Conservation (phyloP, 2,797 vertebrate genomes). For the Kryptopterus vitreolus region DNA sequence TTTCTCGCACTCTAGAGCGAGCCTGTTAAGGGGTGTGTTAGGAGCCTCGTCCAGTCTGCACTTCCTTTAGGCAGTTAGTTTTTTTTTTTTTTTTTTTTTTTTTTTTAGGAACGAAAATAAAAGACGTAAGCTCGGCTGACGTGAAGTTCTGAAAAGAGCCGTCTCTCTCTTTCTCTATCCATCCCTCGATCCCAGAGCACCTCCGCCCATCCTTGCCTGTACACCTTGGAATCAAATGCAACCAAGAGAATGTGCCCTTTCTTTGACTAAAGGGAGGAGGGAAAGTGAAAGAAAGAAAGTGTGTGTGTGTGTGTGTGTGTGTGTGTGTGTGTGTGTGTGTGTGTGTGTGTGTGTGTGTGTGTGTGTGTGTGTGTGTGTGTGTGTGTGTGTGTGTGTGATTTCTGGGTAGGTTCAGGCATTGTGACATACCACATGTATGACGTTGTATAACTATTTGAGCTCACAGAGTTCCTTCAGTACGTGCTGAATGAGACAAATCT, state of each 20-base stretch:
- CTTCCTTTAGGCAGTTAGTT: slow-evolving; percentile 25
- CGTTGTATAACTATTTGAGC: background rate
- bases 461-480: background rate
- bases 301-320: background rate
- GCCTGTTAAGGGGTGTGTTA: slow-evolving; percentile 5
- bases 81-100: too few species aligned
- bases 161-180: slow-evolving; percentile 3
- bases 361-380: background rate
- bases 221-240: slow-evolving; percentile 15
- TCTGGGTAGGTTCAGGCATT: slow-evolving; percentile 11
- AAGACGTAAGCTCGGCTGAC: slow-evolving; percentile 38
- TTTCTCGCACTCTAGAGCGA: background rate
- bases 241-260: slow-evolving; percentile 40
- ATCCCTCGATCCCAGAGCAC: background rate
- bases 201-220: slow-evolving; percentile 24
- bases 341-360: background rate
- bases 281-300: background rate
- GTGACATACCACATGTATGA: slow-evolving; percentile 5
- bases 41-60: slow-evolving; percentile 5
- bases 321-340: slow-evolving; percentile 2
- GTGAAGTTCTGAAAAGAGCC: slow-evolving; percentile 29
- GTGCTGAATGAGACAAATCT: background rate
- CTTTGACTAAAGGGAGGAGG: slow-evolving; percentile 7
- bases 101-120: slow-evolving; percentile 33
- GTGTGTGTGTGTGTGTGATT: slow-evolving; percentile 1